Base-by-base conservation (phyloP, 2,888 invertebrate species). In the Lithophane socia region DNA sequence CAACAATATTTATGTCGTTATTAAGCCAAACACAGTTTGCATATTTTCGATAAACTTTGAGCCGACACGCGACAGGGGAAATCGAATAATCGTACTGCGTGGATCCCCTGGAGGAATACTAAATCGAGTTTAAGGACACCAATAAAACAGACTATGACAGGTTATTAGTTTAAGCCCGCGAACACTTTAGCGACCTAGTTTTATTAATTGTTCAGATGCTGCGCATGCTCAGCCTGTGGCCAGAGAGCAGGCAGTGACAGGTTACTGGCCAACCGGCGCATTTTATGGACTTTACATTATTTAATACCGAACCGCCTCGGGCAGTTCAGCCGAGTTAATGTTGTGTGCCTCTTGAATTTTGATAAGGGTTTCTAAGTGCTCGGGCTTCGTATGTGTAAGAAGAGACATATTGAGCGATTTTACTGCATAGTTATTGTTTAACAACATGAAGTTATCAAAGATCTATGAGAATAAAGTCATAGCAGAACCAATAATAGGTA, bases 151-250 rank as follows among this genome's bases (percentile, higher is more conserved):
- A 21, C 49, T 18, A 12, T 69, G 87, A 70, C 86, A 84, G 74
- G 82, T 87, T 86, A 86, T 86, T 84, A 87, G 79, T 85, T 82
- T 82, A 73, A 75, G 86, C 86, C 85, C 85, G 77, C 77, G 73
- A 85, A 87, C 85, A 85, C 73, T 80, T 75, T 52, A n/a, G 79
- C 71, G 87, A 87, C 86, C 87, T 74, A 86, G 61, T 82, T 87
- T 47, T 82, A 73, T 82, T 87, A 76, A 82, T 86, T 85, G 87
- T 76, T 75, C 77, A 78, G 79, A 76, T 86, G 79, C 42, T 75
- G 75, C 47, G 60, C 86, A 76, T 86, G 79, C 42, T 75, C 77
- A 73, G 66, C 84, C 83, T 21, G 78, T 83, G 86, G 83, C 78
- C 63, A 75, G 54, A 29, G 63, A 63, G 29, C 63, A 24, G 42